Evolutionary conservation across 1,140 invertebrate genomes (phyloP).

Genomic region (Sminthurides bifidus): DNA sequence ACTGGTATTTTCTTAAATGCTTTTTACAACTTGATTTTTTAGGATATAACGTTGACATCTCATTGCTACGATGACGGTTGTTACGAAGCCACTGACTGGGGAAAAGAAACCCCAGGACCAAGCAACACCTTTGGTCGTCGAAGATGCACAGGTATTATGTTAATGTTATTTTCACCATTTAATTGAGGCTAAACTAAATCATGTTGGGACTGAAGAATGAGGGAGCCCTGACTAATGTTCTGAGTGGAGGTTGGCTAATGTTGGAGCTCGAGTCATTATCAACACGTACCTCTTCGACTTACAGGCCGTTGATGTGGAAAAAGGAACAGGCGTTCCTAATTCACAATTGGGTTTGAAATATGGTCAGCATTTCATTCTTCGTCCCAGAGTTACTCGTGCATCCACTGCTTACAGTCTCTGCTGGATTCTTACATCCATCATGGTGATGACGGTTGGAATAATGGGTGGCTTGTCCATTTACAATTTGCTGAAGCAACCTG

Average conservation of each 20-base stretch:
- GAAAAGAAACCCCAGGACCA: conserved; percentile 50
- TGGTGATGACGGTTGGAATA: conserved; percentile 61
- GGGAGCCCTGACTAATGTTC: neutral
- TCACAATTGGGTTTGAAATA: conserved; percentile 36
- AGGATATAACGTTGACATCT: neutral
- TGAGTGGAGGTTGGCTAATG: neutral
- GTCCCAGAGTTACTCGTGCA: conserved; percentile 41
- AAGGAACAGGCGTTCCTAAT: conserved; percentile 33
- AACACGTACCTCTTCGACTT: neutral
- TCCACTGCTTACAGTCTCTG: conserved; percentile 53
- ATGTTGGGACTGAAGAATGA: neutral
- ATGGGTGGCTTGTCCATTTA: conserved; percentile 64
- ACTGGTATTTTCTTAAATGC: neutral
- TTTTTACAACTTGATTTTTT: neutral
- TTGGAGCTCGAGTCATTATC: neutral
- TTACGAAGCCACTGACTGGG: conserved; percentile 48
- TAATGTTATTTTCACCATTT: neutral
- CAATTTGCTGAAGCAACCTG: conserved; percentile 52
- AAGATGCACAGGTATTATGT: conserved; percentile 1
- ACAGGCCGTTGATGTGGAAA: conserved; percentile 24
- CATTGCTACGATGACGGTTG: conserved; percentile 46
- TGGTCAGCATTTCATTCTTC: conserved; percentile 37
- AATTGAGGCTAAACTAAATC: neutral
- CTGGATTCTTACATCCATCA: conserved; percentile 55
- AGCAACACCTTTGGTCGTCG: conserved; percentile 47